Evolutionary conservation across 2,113 vertebrate species (phyloP).

Genomic region (Odobenus rosmarus): DNA sequence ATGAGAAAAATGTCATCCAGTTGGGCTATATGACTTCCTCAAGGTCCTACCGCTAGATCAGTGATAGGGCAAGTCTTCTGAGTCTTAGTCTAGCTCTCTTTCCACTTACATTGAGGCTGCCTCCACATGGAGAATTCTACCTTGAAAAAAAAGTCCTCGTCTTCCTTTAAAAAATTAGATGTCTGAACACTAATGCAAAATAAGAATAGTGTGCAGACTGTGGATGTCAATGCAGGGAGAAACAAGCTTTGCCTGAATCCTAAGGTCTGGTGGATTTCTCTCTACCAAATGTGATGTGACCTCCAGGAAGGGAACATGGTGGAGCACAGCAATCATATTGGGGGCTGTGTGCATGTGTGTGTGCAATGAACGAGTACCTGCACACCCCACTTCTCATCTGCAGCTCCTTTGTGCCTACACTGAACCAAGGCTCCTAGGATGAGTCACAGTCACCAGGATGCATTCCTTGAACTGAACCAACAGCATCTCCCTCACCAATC

Average conservation of each 20-base stretch:
- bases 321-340: not conserved
- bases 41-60: not conserved
- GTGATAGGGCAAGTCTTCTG: not conserved
- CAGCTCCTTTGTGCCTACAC: conserved; percentile 5
- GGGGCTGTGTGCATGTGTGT: not conserved
- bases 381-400: not conserved
- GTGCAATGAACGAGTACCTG: not conserved
- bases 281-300: not conserved
- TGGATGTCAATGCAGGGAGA: not conserved
- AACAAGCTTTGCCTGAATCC: not conserved
- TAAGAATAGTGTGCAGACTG: not conserved
- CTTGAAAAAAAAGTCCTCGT: not conserved
- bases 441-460: conserved; percentile 14
- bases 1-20: not conserved
- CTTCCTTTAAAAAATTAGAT: not conserved
- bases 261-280: not conserved
- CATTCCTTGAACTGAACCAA: conserved; percentile 46
- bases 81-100: not conserved
- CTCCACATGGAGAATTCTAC: not conserved
- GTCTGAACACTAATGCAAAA: not conserved
- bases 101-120: not conserved
- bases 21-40: not conserved
- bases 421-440: not conserved
- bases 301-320: not conserved
- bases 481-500: not conserved